Conservation (phyloP, 2,113 vertebrate genomes). For the Spilogale gracilis region DNA sequence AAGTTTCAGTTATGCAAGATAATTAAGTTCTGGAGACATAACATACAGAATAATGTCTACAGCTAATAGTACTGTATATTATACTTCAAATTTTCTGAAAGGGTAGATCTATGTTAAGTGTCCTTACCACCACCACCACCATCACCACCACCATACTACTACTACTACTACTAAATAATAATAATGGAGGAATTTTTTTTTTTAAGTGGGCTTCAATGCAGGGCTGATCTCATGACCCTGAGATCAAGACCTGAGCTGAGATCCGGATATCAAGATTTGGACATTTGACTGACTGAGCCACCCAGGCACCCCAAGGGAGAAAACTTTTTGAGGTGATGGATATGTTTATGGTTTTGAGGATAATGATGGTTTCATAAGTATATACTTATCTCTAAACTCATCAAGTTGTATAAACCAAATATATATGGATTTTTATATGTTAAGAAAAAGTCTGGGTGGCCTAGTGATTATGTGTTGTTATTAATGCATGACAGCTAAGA, state of each 20-base stretch:
- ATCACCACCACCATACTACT: neutral
- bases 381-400: neutral
- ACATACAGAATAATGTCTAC: neutral
- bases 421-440: neutral
- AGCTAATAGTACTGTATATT: neutral
- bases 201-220: too few species aligned
- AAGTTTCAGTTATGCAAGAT: neutral
- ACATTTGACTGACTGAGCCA: too few species aligned
- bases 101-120: neutral
- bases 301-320: neutral
- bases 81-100: neutral
- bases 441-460: neutral
- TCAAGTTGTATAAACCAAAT: neutral
- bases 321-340: neutral
- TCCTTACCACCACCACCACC: neutral
- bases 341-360: neutral
- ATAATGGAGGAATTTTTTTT: neutral
- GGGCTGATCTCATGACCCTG: too few species aligned
- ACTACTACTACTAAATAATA: neutral
- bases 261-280: too few species aligned
- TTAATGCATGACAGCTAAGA: conserved; percentile 72
- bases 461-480: conserved; percentile 66
- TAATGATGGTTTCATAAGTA: neutral
- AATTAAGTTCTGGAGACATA: neutral
- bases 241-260: too few species aligned